Conservation (phyloP, 2,888 invertebrate genomes). For the Doris montereyensis region DNA sequence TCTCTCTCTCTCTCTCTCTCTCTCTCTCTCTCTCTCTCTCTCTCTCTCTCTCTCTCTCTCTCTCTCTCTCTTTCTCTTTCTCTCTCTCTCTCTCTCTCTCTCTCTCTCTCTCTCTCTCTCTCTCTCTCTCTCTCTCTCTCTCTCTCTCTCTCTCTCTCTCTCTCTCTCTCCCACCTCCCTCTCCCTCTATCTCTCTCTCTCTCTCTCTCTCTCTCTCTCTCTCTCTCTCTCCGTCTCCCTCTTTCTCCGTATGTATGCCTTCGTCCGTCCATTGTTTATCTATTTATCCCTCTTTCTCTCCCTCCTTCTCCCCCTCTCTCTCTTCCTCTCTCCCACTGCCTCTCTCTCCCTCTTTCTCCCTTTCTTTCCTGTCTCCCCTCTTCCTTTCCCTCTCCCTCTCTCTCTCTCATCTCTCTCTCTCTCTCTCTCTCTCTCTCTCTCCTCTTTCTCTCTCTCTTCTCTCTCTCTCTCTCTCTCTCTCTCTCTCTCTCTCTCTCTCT, state of each 20-base stretch:
- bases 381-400: background rate
- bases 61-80: background rate
- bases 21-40: background rate
- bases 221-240: background rate
- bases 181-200: background rate
- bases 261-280: background rate
- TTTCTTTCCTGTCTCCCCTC: background rate
- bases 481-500: background rate
- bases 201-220: background rate
- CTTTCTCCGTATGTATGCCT: too few relatives aligned
- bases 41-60: background rate
- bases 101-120: conserved; percentile 2
- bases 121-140: background rate
- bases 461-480: background rate
- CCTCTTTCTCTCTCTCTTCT: background rate
- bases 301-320: background rate
- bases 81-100: conserved; percentile 18
- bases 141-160: background rate
- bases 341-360: background rate
- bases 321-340: background rate
- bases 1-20: conserved; percentile 20
- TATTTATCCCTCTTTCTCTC: background rate
- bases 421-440: background rate
- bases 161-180: background rate
- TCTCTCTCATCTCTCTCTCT: background rate